Conservation (phyloP, 2,113 vertebrate genomes). For the Etheostoma cragini region DNA sequence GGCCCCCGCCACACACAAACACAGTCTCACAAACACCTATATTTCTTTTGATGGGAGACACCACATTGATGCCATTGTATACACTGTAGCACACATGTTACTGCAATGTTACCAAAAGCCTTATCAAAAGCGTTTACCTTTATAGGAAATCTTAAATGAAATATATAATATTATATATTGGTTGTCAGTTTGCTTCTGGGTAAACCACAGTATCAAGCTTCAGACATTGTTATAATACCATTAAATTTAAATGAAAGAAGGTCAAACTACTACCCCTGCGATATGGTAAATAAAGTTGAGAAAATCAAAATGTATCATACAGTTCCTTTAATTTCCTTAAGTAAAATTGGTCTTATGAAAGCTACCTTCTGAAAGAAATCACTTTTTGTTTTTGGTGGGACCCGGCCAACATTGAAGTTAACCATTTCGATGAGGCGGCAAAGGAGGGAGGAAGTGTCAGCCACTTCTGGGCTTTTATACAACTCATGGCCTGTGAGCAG, state of each 20-base stretch:
- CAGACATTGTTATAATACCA: neutral
- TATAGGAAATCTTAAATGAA: neutral
- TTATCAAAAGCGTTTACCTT: neutral
- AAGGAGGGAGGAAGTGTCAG: slow-evolving; percentile 24
- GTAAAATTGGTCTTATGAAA: slow-evolving; percentile 38
- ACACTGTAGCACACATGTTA: slow-evolving; percentile 4
- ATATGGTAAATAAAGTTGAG: neutral
- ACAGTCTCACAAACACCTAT: slow-evolving; percentile 26
- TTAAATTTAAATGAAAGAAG: neutral
- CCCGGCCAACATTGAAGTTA: slow-evolving; percentile 29
- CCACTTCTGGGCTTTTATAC: slow-evolving; percentile 54
- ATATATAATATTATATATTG: neutral
- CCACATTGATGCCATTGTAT: slow-evolving; percentile 4
- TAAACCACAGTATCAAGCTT: neutral
- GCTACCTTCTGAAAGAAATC: slow-evolving; percentile 52
- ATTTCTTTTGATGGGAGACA: slow-evolving; percentile 31
- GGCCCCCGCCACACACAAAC: slow-evolving; percentile 69
- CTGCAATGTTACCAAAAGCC: neutral
- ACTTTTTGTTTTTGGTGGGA: slow-evolving; percentile 30
- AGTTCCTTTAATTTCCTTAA: slow-evolving; percentile 15
- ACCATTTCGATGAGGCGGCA: slow-evolving; percentile 29
- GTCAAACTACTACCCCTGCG: neutral
- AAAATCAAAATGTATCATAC: neutral
- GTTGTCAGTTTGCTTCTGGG: neutral
- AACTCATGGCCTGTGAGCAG: slow-evolving; percentile 29